Evolutionary conservation across 2,797 vertebrate species (phyloP).

Genomic region (Gastrophryne carolinensis): DNA sequence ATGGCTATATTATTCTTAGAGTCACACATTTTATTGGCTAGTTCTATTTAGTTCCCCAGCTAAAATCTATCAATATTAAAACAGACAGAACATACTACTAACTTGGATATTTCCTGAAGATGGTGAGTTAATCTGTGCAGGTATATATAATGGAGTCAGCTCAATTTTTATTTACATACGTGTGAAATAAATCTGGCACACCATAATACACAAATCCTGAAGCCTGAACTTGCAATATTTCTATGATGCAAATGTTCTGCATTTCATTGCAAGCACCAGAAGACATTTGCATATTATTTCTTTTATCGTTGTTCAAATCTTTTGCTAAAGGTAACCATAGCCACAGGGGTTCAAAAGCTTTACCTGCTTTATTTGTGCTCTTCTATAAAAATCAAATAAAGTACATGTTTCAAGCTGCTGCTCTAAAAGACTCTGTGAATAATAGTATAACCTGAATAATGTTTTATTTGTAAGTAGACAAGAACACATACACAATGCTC

Average conservation of each 20-base stretch:
- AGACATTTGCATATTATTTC: slow-evolving; percentile 38
- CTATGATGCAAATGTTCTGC: slow-evolving; percentile 26
- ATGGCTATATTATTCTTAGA: too few species aligned
- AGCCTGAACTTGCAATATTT: slow-evolving; percentile 25
- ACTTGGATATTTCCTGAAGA: neutral
- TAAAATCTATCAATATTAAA: too few species aligned
- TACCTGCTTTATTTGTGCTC: slow-evolving; percentile 47
- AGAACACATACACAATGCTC: slow-evolving; percentile 6
- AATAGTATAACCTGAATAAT: slow-evolving; percentile 22
- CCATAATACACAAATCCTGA: slow-evolving; percentile 10
- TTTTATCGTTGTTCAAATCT: slow-evolving; percentile 36
- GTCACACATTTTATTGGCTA: too few species aligned
- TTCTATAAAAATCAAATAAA: slow-evolving; percentile 45
- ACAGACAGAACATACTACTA: too few species aligned
- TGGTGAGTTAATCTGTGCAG: neutral
- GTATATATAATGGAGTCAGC: neutral
- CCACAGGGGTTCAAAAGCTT: slow-evolving; percentile 45
- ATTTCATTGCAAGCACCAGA: slow-evolving; percentile 8
- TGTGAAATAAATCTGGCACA: slow-evolving; percentile 26
- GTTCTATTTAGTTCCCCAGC: too few species aligned
- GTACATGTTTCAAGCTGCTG: slow-evolving; percentile 46
- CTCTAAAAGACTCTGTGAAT: slow-evolving; percentile 23
- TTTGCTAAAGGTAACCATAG: slow-evolving; percentile 40
- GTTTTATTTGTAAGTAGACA: slow-evolving; percentile 33
- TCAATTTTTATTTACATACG: slow-evolving; percentile 21